phyloP scores from a whole-genome alignment of 1,140 invertebrate species.

The Drosophila truncata region DNA sequence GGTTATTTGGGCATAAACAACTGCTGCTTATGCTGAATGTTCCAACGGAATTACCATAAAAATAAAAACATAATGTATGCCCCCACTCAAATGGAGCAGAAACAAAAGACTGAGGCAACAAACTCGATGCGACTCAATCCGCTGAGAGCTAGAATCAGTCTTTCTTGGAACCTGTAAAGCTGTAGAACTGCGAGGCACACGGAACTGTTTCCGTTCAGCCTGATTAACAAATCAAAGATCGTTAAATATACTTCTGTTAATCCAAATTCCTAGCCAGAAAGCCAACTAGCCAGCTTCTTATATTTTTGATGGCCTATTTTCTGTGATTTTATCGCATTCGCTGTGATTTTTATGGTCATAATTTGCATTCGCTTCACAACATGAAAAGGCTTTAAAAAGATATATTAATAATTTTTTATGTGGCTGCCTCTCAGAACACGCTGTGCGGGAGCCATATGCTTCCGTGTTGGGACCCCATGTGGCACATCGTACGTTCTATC shows the following conservation, averaged over 20 bases:
- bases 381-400: slow-evolving; percentile 37
- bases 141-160: slow-evolving; percentile 30
- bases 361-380: slow-evolving; percentile 34
- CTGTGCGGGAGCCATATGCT: slow-evolving; percentile 25
- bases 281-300: slow-evolving; percentile 37
- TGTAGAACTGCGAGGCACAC: slow-evolving; percentile 33
- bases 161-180: slow-evolving; percentile 23
- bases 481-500: slow-evolving; percentile 5
- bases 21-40: slow-evolving; percentile 17
- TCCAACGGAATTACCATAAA: slow-evolving; percentile 29
- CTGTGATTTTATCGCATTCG: slow-evolving; percentile 36
- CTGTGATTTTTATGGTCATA: slow-evolving; percentile 42
- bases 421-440: slow-evolving; percentile 30
- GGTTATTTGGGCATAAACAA: slow-evolving; percentile 34
- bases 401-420: slow-evolving; percentile 45
- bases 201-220: slow-evolving; percentile 57
- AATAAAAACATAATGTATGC: slow-evolving; percentile 48
- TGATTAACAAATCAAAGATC: slow-evolving; percentile 41
- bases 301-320: slow-evolving; percentile 59
- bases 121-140: slow-evolving; percentile 23
- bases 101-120: slow-evolving; percentile 59
- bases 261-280: slow-evolving; percentile 20
- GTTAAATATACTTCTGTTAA: slow-evolving; percentile 33
- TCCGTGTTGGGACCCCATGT: slow-evolving; percentile 41
- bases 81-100: slow-evolving; percentile 22